These are phyloP conservation scores for Daktulosphaira vitifoliae DNA, from an alignment of 1,140 invertebrate genomes.

Conservation along the genomic window DNA sequence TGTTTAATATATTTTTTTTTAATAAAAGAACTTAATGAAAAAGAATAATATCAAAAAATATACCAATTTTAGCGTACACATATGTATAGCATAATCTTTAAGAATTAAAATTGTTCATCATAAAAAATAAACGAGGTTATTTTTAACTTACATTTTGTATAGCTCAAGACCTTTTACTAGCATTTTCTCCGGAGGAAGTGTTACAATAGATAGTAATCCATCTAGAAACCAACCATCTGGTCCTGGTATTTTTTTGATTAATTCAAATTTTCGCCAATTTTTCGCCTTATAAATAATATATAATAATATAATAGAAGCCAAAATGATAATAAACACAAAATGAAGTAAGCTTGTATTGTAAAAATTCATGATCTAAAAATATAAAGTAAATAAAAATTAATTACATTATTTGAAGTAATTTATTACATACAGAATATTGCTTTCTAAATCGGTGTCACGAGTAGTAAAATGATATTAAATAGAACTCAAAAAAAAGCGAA, in stretches of 20 bases:
- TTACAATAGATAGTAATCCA: not conserved
- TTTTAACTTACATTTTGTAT: constrained; percentile 9
- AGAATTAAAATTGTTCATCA: no score
- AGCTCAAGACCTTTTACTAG: not conserved
- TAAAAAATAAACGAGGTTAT: no score
- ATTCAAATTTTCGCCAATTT: not conserved
- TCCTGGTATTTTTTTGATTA: constrained; percentile 4
- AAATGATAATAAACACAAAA: not conserved
- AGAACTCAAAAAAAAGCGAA: no score
- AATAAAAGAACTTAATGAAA: not conserved
- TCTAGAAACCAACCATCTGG: not conserved
- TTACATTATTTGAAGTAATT: no score
- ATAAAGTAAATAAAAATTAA: no score
- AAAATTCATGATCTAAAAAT: constrained; percentile 7
- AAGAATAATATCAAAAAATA: not conserved
- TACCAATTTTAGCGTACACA: no score
- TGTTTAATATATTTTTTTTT: no score
- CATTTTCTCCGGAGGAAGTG: constrained; percentile 1
- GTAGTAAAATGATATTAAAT: no score
- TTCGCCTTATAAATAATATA: not conserved
- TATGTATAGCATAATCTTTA: no score
- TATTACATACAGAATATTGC: no score
- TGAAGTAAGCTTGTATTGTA: not conserved
- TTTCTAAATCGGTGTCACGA: no score
- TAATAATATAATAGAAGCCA: not conserved